Evolutionary conservation across 2,797 vertebrate species (phyloP).

Genomic region (Acipenser transmontanus): DNA sequence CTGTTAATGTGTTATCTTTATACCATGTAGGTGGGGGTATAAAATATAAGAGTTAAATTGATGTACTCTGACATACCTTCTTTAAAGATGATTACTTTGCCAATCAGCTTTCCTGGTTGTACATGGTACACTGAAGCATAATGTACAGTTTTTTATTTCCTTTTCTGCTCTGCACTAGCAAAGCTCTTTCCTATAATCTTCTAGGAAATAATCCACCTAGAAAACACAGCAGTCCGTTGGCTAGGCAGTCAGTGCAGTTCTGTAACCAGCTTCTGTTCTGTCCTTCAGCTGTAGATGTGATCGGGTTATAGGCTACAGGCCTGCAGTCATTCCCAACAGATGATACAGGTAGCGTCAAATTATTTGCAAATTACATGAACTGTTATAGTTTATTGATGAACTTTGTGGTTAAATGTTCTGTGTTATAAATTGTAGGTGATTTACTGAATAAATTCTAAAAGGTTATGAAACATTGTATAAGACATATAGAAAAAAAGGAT

Average conservation of each 20-base stretch:
- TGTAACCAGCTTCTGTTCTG: slow-evolving; percentile 16
- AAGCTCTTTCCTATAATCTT: slow-evolving; percentile 47
- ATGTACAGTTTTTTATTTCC: neutral
- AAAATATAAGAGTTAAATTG: slow-evolving; percentile 44
- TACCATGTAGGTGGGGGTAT: slow-evolving; percentile 23
- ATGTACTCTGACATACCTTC: slow-evolving; percentile 34
- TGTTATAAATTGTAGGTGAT: too few relatives aligned
- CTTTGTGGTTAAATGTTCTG: too few relatives aligned
- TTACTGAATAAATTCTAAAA: too few relatives aligned
- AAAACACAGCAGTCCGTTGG: slow-evolving; percentile 40
- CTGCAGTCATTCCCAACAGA: slow-evolving; percentile 37
- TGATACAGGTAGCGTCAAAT: slow-evolving; percentile 41
- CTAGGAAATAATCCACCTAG: slow-evolving; percentile 42
- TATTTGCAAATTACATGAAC: slow-evolving; percentile 6
- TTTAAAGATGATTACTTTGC: slow-evolving; percentile 43
- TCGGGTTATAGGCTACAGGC: slow-evolving; percentile 26
- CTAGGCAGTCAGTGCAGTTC: slow-evolving; percentile 24
- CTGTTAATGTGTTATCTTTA: slow-evolving; percentile 41
- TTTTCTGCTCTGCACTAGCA: slow-evolving; percentile 30
- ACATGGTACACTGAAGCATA: slow-evolving; percentile 32
- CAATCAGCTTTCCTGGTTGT: slow-evolving; percentile 45
- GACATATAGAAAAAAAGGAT: too few relatives aligned
- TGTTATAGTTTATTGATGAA: too few relatives aligned
- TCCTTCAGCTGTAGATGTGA: slow-evolving; percentile 26
- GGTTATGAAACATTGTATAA: too few relatives aligned